Base-by-base conservation (phyloP, 2,888 invertebrate species). In the Rhingia rostrata region DNA sequence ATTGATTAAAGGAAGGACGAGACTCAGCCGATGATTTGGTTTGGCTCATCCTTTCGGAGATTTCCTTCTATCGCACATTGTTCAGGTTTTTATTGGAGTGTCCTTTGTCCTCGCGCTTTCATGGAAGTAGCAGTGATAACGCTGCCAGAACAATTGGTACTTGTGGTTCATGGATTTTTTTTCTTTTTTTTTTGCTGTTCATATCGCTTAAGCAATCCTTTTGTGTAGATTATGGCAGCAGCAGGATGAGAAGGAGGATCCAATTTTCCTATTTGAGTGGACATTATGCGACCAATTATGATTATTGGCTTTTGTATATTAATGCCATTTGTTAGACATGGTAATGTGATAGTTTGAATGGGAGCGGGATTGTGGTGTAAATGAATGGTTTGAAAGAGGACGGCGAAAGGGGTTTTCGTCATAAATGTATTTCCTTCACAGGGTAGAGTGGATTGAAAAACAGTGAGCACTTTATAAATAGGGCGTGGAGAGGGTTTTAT, bases 211-310 rank as follows among this genome's bases (percentile, higher is more conserved):
- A 53, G 54, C 35, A 37, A 53, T 56, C 47, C 64, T 54, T 49
- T 80, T 74, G 69, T 80, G 64, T 56, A 54, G 67, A 67, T 54
- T 74, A 53, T 56, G 58, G 33, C 56, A 51, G 7, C 43, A 12
- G 22, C 22, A 33, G 49, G 47, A 63, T 41, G 37, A 35, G 49
- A 58, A 61, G 74, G 72, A 64, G 22, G 35, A 69, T 64, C 70
- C 74, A 66, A 80, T 84, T 80, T 70, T 66, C 70, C 63, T 49
- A 33, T 74, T 69, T 60, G 70, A 84, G 64, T 56, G 72, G 70
- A 84, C 80, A 70, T 80, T 84, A 79, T 75, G 80, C 32, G 64
- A 66, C 80, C 80, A 84, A 74, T 84, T 84, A 84, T 84, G 69
- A 80, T 80, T 84, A 75, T 84, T 84, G 80, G 73, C 78, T 56